Evolutionary conservation across 2,797 vertebrate genomes (phyloP).

Genomic region (Epinephelus awoara): DNA sequence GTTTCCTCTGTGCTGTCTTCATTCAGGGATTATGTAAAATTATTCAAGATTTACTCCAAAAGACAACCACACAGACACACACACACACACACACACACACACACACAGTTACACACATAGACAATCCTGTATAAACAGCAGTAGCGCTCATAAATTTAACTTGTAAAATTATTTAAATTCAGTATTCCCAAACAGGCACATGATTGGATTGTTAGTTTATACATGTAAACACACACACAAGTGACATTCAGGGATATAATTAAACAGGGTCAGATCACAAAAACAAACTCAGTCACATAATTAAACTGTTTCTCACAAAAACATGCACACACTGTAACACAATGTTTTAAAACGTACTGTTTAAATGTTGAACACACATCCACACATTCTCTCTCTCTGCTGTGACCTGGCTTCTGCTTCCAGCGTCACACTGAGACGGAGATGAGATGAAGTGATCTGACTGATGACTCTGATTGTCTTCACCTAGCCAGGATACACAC

Average conservation of each 20-base stretch:
- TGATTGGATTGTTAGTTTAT: conserved; percentile 25
- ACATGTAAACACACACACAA: neutral
- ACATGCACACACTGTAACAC: conserved; percentile 7
- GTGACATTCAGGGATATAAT: conserved; percentile 42
- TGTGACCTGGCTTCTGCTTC: conserved; percentile 14
- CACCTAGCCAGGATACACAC: conserved; percentile 10
- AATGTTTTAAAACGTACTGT: neutral
- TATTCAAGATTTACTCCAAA: conserved; percentile 54
- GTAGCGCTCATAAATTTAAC: conserved; percentile 41
- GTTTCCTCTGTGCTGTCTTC: conserved; percentile 38
- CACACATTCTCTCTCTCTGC: neutral
- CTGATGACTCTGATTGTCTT: conserved; percentile 51
- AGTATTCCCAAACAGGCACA: conserved; percentile 24
- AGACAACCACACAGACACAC: conserved; percentile 24
- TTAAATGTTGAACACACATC: conserved; percentile 1
- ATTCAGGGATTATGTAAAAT: conserved; percentile 64
- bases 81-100: conserved; percentile 20
- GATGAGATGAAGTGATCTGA: conserved; percentile 43
- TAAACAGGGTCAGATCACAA: conserved; percentile 19
- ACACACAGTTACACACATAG: neutral
- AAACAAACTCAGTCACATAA: conserved; percentile 23
- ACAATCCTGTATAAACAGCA: conserved; percentile 31
- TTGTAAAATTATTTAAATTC: conserved; percentile 63
- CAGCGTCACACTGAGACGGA: conserved; percentile 28
- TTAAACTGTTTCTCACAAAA: neutral